Base-by-base conservation (phyloP, 2,888 invertebrate genomes). In the Caenorhabditis uteleia region DNA sequence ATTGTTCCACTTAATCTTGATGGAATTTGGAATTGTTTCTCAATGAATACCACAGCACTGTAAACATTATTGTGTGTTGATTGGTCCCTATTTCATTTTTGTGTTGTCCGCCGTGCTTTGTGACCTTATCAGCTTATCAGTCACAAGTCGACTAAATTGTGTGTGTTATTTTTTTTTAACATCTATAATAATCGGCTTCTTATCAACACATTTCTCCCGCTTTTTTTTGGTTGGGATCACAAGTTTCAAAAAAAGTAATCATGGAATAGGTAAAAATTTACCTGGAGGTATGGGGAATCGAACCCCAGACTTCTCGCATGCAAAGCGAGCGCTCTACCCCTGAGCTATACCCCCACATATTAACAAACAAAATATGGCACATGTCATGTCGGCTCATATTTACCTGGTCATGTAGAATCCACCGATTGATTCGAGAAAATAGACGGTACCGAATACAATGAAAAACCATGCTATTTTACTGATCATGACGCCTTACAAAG, bases 11-110 rank as follows among this genome's bases (percentile, higher is more conserved):
- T 59, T 14, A 83, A 54, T 43, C 77, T 62, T 12, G 77, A 77
- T 21, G 82, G 82, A 29, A 82, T 82, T 75, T 82, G 82, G 62
- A 83, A 82, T 53, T 82, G 82, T 43, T 77, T 79, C 59, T 82
- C 82, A 29, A 82, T 80, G 59, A 75, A 78, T 2, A 79, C 79
- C 18, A 82, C 74, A n/a, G 80, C 81, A 53, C 80, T 80, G 57
- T 64, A 77, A 70, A 21, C 23, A 26, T 21, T n/a, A n/a, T n/a
- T n/a, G n/a, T n/a, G n/a, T n/a, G n/a, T 29, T 5, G 10, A 16
- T 42, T 31, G n/a, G 27, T n/a, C 16, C n/a, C n/a, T n/a, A n/a
- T n/a, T n/a, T n/a, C 16, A 12, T 7, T 36, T 48, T 26, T 27
- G 38, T 7, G 26, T 48, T 27, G 12, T 18, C 21, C 27, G 25